Evolutionary conservation across 2,797 vertebrate genomes (phyloP), one percentile per base, ranked within the genome.

Genomic region (Odontamblyopus lacepedii): DNA sequence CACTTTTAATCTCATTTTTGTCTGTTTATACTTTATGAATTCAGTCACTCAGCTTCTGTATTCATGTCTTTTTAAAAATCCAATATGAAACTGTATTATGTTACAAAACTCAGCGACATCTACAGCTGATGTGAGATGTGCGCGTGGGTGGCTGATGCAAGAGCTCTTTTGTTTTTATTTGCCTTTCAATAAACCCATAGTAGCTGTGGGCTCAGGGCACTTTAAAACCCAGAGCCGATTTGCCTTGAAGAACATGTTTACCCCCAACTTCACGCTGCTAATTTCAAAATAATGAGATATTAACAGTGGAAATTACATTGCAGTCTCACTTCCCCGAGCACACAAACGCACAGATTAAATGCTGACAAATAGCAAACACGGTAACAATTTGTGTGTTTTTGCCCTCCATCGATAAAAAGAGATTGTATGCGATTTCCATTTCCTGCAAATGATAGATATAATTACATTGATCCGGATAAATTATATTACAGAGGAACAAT

Each of bases 261-360:
- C 77, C 15, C 15, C 32, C 29, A 77, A 79, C 82, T 83, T 82
- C 73, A 78, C 35, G 53, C 80, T 23, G 55, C 82, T 87, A 83
- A 90, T 90, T 91, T 88, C 50, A 75, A 86, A 87, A 85, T 89
- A 90, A 90, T 85, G 75, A 80, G 77, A 90, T 85, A 90, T 84
- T 86, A 88, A 89, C 70, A 72, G 69, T 69, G 78, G 80, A 85
- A 89, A 90, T 89, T 81, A 79, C 67, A 82, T 89, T 80, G 82
- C 74, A 67, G 78, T 87, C 82, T 79, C 81, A 77, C 82, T 82
- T 79, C 76, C 69, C 76, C 65, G 69, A 89, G 64, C 64, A 83
- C 84, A 82, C 73, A 75, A 50, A 73, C 5, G 76, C 76, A 70
- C 76, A 86, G 75, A 74, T 74, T 77, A 77, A 82, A 74, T 71